Conservation (phyloP, 2,113 vertebrate species). For the Empidonax traillii region DNA sequence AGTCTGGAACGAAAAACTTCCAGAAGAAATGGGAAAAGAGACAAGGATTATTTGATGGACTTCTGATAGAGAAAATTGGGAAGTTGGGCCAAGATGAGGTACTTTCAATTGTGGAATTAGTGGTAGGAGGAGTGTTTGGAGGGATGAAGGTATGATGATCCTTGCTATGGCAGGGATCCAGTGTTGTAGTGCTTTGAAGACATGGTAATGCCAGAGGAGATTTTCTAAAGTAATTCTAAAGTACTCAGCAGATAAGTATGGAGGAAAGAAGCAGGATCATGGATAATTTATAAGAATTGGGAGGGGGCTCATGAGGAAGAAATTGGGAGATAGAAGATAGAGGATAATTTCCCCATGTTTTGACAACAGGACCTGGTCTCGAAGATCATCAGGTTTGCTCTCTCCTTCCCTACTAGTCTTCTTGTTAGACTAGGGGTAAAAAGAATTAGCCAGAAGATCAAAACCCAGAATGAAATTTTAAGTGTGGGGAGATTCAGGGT, state of each 20-base stretch:
- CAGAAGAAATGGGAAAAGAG: background rate
- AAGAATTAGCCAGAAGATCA: background rate
- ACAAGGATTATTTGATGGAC: background rate
- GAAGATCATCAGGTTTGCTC: background rate
- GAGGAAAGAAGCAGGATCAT: background rate
- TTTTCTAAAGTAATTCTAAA: background rate
- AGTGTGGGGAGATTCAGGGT: background rate
- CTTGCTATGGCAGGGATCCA: background rate
- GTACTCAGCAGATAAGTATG: background rate
- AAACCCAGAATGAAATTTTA: background rate
- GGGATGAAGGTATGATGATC: background rate
- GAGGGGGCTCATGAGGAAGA: background rate
- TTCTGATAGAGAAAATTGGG: background rate
- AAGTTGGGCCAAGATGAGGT: background rate
- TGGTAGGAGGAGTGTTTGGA: background rate
- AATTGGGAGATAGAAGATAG: background rate
- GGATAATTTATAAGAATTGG: background rate
- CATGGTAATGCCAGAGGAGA: background rate
- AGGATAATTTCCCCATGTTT: background rate
- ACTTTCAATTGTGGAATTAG: background rate
- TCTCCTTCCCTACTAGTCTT: background rate
- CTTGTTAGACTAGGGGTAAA: background rate
- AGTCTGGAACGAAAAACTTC: background rate
- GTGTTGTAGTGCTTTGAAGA: background rate
- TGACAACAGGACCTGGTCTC: background rate